Percentiles rank a stretch among this genome's conserved stretches.
Evolutionary conservation across 2,888 invertebrate genomes (phyloP).

Genomic region (Melieria picta): DNA sequence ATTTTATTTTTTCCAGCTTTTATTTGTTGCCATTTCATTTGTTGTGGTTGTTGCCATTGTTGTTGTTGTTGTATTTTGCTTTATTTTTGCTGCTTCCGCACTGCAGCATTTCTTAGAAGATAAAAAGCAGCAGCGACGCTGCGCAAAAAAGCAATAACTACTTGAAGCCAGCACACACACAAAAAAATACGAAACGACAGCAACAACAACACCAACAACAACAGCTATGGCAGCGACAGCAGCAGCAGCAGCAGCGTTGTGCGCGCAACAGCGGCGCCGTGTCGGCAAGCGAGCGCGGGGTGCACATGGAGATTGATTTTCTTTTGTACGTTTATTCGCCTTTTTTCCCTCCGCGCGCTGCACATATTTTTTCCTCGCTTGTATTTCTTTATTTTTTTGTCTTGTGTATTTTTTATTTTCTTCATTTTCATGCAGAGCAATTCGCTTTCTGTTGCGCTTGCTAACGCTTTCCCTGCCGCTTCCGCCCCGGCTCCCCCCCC

Average conservation of each 20-base stretch:
- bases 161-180: conserved; percentile 33
- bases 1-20: conserved; percentile 22
- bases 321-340: conserved; percentile 53
- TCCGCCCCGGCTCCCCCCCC: too few relatives aligned
- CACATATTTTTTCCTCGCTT: too few relatives aligned
- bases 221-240: conserved; percentile 10
- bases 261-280: neutral
- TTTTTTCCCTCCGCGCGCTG: too few relatives aligned
- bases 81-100: conserved; percentile 42
- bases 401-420: conserved; percentile 46
- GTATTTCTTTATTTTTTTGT: conserved; percentile 42
- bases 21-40: conserved; percentile 33
- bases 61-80: conserved; percentile 32
- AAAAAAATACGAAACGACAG: conserved; percentile 33
- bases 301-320: conserved; percentile 57
- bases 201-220: conserved; percentile 30
- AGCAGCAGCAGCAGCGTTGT: conserved; percentile 4
- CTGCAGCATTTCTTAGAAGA: conserved; percentile 55
- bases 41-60: conserved; percentile 33
- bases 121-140: conserved; percentile 35
- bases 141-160: conserved; percentile 32
- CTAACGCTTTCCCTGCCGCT: neutral
- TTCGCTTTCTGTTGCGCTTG: neutral
- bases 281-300: conserved; percentile 5
- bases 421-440: conserved; percentile 36